phyloP scores from a whole-genome alignment of 2,113 vertebrate species.

The Tragelaphus imberbis region DNA sequence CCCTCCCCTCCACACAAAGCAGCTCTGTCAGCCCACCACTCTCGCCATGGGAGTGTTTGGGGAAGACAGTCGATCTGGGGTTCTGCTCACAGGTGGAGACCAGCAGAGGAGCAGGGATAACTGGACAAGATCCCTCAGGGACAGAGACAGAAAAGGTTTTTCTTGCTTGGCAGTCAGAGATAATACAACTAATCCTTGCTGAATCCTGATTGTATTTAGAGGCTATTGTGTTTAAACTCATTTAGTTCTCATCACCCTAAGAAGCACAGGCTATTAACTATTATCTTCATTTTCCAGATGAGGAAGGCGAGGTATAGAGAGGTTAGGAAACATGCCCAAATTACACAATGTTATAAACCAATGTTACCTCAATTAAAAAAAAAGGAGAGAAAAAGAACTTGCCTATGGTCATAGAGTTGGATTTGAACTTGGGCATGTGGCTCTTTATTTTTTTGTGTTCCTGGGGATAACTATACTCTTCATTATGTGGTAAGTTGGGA shows the following conservation, averaged over 20 bases:
- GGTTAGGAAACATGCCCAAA: not conserved
- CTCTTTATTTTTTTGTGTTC: not conserved
- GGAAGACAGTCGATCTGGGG: not conserved
- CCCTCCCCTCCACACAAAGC: not conserved
- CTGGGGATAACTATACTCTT: not conserved
- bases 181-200: not conserved
- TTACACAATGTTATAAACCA: not conserved
- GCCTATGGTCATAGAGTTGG: not conserved
- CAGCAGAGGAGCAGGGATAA: not conserved
- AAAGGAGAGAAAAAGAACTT: not conserved
- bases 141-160: not conserved
- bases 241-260: not conserved
- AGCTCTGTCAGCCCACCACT: not conserved
- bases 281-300: not conserved
- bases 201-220: not conserved
- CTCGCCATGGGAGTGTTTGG: rapidly evolving
- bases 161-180: not conserved
- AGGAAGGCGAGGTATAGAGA: not conserved
- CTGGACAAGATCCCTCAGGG: not conserved
- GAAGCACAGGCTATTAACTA: not conserved
- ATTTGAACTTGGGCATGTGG: not conserved
- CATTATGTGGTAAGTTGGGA: not conserved
- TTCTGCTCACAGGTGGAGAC: not conserved
- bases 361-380: not conserved
- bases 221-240: not conserved